These are phyloP conservation scores for Capromys pilorides DNA, from an alignment of 2,797 vertebrate species.

Conservation along the genomic window DNA sequence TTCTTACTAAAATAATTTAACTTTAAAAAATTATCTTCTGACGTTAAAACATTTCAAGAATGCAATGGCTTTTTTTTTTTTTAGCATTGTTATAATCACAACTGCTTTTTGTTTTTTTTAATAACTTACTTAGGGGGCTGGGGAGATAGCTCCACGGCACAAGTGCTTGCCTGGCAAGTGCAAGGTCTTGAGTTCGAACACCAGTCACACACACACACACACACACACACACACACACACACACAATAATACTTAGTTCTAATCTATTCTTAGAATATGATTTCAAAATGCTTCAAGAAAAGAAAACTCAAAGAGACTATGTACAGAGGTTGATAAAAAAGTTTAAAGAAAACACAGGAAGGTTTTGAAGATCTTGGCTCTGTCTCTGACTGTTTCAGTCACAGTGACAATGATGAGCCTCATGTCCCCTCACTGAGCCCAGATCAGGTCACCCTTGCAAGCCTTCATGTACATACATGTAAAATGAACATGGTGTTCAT, in stretches of 20 bases:
- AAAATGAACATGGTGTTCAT: neutral
- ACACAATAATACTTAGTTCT: too few relatives aligned
- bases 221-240: too few relatives aligned
- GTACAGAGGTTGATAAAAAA: neutral
- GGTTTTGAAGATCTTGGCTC: neutral
- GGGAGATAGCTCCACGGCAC: too few relatives aligned
- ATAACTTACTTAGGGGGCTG: constrained; percentile 57
- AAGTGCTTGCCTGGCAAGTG: too few relatives aligned
- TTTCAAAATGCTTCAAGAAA: constrained; percentile 44
- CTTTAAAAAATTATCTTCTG: constrained; percentile 30
- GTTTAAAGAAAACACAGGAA: neutral
- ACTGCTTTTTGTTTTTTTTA: constrained; percentile 53
- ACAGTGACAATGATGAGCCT: neutral
- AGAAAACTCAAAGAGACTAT: neutral
- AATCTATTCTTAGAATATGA: constrained; percentile 58
- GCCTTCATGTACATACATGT: neutral
- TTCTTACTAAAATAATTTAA: constrained; percentile 60
- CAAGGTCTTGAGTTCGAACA: too few relatives aligned
- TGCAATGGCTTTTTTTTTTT: constrained; percentile 29
- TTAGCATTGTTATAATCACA: neutral
- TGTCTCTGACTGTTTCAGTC: neutral
- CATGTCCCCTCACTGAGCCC: neutral
- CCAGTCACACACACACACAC: too few relatives aligned
- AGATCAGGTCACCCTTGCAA: neutral
- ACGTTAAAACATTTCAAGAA: constrained; percentile 55